Evolutionary conservation across 2,113 vertebrate species (phyloP).

Genomic region (Calidris pugnax): DNA sequence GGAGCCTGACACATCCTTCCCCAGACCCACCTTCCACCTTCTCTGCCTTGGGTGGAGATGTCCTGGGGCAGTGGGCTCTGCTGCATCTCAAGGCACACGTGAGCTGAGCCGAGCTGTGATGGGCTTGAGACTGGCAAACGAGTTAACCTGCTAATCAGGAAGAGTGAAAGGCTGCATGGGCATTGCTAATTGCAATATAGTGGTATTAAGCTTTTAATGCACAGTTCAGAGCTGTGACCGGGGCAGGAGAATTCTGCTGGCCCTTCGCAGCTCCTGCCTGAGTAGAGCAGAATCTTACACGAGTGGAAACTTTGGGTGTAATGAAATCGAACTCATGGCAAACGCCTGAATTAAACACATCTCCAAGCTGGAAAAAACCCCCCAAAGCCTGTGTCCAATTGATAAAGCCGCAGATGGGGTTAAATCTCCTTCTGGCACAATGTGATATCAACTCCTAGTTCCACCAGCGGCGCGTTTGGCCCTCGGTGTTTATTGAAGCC

Average conservation of each 20-base stretch:
- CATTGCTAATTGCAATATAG: background rate
- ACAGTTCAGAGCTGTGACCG: background rate
- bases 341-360: background rate
- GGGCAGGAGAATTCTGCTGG: background rate
- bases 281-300: background rate
- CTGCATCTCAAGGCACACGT: background rate
- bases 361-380: background rate
- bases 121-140: background rate
- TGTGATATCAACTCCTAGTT: background rate
- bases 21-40: background rate
- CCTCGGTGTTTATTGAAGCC: background rate
- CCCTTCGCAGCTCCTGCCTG: background rate
- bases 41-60: background rate
- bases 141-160: background rate
- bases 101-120: background rate
- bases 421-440: background rate
- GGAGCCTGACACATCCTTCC: background rate
- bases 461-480: background rate
- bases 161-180: background rate
- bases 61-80: background rate
- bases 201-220: fast-evolving
- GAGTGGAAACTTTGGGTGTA: background rate
- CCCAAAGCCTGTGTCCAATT: background rate
- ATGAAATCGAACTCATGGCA: background rate
- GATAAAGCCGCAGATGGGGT: background rate